phyloP scores from a whole-genome alignment of 2,888 invertebrate genomes.

The Chironomus riparius region DNA sequence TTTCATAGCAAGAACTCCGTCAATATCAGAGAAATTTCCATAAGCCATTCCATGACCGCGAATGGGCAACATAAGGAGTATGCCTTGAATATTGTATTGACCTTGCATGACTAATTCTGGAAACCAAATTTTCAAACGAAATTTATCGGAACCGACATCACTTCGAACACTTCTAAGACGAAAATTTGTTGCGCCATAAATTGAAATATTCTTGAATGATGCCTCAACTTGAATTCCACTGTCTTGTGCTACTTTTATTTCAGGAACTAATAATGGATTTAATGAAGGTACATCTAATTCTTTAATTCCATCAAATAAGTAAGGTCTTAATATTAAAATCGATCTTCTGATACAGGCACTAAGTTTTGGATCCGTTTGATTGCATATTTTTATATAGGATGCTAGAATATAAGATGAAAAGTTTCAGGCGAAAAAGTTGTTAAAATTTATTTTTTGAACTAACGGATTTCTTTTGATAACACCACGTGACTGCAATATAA shows the following conservation, averaged over 20 bases:
- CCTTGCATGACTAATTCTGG: slow-evolving; percentile 56
- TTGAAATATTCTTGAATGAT: slow-evolving; percentile 53
- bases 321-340: slow-evolving; percentile 50
- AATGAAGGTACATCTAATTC: slow-evolving; percentile 59
- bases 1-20: slow-evolving; percentile 51
- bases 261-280: slow-evolving; percentile 61
- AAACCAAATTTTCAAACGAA: slow-evolving; percentile 53
- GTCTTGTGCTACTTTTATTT: slow-evolving; percentile 58
- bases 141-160: slow-evolving; percentile 47
- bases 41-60: slow-evolving; percentile 55
- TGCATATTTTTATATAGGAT: slow-evolving; percentile 55
- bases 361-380: slow-evolving; percentile 52
- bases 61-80: slow-evolving; percentile 64
- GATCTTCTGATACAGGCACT: slow-evolving; percentile 52
- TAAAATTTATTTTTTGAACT: no score
- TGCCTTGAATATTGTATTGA: slow-evolving; percentile 57
- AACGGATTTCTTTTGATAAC: neutral
- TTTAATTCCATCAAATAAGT: slow-evolving; percentile 54
- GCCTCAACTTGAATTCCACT: slow-evolving; percentile 62
- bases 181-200: slow-evolving; percentile 55
- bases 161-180: slow-evolving; percentile 57
- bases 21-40: slow-evolving; percentile 62
- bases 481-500: neutral
- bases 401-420: slow-evolving; percentile 52
- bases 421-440: no score